Evolutionary conservation across 2,113 vertebrate species (phyloP).

Genomic region (Cariama cristata): DNA sequence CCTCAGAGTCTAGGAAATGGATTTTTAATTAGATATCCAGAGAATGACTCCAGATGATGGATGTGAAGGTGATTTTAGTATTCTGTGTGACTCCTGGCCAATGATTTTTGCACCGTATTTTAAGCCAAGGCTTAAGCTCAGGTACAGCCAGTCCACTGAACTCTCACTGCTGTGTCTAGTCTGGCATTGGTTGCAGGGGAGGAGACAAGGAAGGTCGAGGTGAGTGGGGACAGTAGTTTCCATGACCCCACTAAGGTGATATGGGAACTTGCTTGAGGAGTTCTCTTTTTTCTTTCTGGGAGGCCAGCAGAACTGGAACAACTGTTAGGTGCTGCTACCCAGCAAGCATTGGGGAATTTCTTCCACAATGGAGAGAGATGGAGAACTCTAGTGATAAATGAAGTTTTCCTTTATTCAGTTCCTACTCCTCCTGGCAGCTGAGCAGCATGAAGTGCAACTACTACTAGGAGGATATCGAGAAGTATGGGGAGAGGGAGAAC

Average conservation of each 20-base stretch:
- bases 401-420: neutral
- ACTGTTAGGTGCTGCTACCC: neutral
- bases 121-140: neutral
- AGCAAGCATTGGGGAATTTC: neutral
- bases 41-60: neutral
- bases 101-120: neutral
- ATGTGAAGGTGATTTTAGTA: neutral
- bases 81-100: neutral
- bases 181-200: neutral
- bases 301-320: neutral
- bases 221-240: neutral
- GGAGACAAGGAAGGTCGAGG: neutral
- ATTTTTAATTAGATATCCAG: slow-evolving; percentile 24
- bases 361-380: neutral
- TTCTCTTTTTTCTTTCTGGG: neutral
- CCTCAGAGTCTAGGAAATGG: neutral
- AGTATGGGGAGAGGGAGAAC: neutral
- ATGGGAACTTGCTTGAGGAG: neutral
- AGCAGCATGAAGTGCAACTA: neutral
- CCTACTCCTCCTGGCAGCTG: neutral
- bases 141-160: neutral
- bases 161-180: neutral
- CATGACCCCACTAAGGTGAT: neutral
- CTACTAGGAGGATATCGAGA: neutral
- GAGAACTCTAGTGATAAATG: neutral